Evolutionary conservation across 1,140 invertebrate genomes (phyloP).

Genomic region (Drosophila triauraria): DNA sequence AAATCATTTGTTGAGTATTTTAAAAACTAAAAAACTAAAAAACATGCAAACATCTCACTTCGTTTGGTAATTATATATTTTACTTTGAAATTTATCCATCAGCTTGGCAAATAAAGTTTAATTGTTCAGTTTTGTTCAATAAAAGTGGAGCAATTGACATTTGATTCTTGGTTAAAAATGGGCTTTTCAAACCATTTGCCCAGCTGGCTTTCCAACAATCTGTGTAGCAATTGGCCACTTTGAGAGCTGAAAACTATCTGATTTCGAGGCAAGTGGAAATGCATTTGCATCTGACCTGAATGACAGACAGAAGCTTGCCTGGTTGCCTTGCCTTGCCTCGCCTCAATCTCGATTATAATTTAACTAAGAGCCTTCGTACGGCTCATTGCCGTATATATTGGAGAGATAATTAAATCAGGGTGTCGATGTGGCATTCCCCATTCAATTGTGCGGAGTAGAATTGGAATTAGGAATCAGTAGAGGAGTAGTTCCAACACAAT

Average conservation of each 20-base stretch:
- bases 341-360: slow-evolving; percentile 20
- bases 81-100: too few species aligned
- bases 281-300: neutral
- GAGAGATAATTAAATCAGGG: slow-evolving; percentile 28
- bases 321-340: too few species aligned
- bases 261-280: neutral
- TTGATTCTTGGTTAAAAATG: neutral
- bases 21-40: too few species aligned
- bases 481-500: slow-evolving; percentile 1
- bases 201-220: neutral
- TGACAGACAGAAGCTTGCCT: neutral
- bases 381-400: slow-evolving; percentile 4
- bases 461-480: slow-evolving; percentile 1
- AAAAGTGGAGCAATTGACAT: neutral
- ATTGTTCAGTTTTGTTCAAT: neutral
- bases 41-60: too few species aligned
- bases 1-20: too few species aligned
- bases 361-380: slow-evolving; percentile 2
- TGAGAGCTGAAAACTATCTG: neutral
- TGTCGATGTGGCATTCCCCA: slow-evolving; percentile 29
- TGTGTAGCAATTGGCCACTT: neutral
- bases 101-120: too few species aligned
- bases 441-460: neutral
- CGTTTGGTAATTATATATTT: too few species aligned
- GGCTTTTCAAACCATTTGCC: neutral